Conservation (phyloP, 2,113 vertebrate genomes). For the Hassar affinis region DNA sequence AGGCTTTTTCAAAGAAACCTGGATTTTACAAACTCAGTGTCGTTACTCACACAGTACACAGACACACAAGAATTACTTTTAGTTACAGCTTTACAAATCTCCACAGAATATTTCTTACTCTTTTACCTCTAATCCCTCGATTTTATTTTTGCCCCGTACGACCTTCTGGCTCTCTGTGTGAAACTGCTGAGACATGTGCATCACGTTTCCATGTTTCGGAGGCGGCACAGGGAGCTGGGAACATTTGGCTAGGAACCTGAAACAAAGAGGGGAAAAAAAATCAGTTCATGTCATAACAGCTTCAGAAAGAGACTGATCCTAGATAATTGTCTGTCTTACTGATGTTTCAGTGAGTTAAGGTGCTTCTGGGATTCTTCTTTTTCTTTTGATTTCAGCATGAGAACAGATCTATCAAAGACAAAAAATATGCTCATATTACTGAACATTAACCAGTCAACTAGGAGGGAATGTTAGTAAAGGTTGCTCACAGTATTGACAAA, state of each 20-base stretch:
- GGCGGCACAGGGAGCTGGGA: slow-evolving; percentile 65
- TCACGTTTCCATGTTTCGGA: slow-evolving; percentile 49
- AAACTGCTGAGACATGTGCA: slow-evolving; percentile 44
- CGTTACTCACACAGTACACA: too few relatives aligned
- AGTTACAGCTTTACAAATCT: not conserved
- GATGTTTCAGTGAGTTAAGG: slow-evolving; percentile 68
- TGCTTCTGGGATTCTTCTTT: slow-evolving; percentile 70
- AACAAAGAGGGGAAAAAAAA: not conserved
- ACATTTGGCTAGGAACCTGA: slow-evolving; percentile 68
- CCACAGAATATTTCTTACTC: not conserved
- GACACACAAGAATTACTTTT: not conserved
- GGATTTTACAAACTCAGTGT: too few relatives aligned
- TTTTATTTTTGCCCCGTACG: slow-evolving; percentile 48
- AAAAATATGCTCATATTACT: not conserved
- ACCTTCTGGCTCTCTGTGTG: slow-evolving; percentile 62
- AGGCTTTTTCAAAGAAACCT: too few relatives aligned
- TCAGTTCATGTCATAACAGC: not conserved
- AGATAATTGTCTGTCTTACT: slow-evolving; percentile 48
- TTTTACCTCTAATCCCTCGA: slow-evolving; percentile 62
- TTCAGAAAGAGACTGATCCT: not conserved
- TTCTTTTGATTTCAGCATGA: slow-evolving; percentile 54
- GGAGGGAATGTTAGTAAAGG: not conserved
- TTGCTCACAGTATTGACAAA: slow-evolving; percentile 69
- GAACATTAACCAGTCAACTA: not conserved
- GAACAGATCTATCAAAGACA: slow-evolving; percentile 59